Percentiles rank a stretch among this genome's conserved stretches.
phyloP scores from a whole-genome alignment of 2,888 invertebrate species.

The Drosophila lacicola region DNA sequence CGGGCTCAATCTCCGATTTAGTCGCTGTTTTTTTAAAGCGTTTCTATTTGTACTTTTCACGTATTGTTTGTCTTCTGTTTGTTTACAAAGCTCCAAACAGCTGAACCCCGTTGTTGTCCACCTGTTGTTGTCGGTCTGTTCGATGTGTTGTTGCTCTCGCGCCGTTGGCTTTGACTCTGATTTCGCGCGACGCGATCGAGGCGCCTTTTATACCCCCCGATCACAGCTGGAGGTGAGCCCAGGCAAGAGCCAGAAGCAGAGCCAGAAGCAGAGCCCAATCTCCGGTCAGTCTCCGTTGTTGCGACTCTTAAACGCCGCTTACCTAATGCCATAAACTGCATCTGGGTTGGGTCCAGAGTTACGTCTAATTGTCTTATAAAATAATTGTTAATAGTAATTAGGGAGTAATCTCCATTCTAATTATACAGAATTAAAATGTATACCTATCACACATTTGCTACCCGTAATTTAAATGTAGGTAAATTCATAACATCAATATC shows the following conservation, averaged over 20 bases:
- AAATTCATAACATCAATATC: too few species aligned
- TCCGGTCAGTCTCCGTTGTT: constrained; percentile 1
- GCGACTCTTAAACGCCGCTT: constrained; percentile 22
- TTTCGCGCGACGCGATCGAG: constrained; percentile 13
- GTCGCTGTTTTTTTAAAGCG: constrained; percentile 24
- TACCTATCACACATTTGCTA: too few species aligned
- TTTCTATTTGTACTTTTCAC: constrained; percentile 73
- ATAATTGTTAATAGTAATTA: constrained; percentile 14
- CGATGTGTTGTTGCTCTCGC: constrained; percentile 27
- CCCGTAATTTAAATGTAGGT: too few species aligned
- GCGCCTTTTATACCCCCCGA: constrained; percentile 39
- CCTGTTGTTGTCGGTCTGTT: constrained; percentile 11
- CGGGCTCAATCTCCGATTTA: constrained; percentile 4
- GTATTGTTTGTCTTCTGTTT: constrained; percentile 51
- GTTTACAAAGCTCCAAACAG: constrained; percentile 52
- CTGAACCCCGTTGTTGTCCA: constrained; percentile 9
- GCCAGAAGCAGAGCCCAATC: constrained; percentile 2
- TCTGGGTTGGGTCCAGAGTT: constrained; percentile 15
- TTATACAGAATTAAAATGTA: neutral
- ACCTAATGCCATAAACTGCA: neutral
- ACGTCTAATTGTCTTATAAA: constrained; percentile 22
- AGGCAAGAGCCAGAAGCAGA: constrained; percentile 12
- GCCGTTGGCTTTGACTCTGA: constrained; percentile 35
- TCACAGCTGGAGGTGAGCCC: constrained; percentile 2
- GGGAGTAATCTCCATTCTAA: constrained; percentile 24